Percentiles rank a stretch among this genome's conserved stretches.
These are phyloP conservation scores for Lottia scabra DNA, from an alignment of 2,888 invertebrate species.

Conservation along the genomic window DNA sequence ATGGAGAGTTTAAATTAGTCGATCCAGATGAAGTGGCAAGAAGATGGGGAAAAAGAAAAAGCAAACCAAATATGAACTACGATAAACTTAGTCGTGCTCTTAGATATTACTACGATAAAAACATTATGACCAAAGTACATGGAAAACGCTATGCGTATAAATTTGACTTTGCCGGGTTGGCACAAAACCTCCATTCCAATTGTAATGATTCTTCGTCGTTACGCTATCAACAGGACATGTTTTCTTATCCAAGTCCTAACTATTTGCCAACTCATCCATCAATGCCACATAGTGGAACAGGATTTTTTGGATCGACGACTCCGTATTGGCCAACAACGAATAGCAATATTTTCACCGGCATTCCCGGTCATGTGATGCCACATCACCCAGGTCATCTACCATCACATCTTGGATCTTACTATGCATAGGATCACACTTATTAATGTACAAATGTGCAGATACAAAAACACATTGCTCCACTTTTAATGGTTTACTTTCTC, in stretches of 20 bases:
- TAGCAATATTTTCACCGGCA: slow-evolving; percentile 73
- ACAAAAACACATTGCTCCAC: too few species aligned
- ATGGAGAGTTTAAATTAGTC: slow-evolving; percentile 94
- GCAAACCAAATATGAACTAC: slow-evolving; percentile 98
- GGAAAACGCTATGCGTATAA: slow-evolving; percentile 96
- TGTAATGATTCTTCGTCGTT: slow-evolving; percentile 87
- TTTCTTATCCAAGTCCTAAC: slow-evolving; percentile 84
- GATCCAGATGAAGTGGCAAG: slow-evolving; percentile 96
- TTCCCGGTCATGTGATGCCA: slow-evolving; percentile 74
- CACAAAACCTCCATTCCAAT: slow-evolving; percentile 79
- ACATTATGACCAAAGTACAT: slow-evolving; percentile 98
- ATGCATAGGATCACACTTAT: slow-evolving; percentile 11
- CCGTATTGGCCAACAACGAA: slow-evolving; percentile 62
- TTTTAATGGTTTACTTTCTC: too few species aligned
- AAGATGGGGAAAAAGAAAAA: slow-evolving; percentile 94
- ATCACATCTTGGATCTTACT: slow-evolving; percentile 85
- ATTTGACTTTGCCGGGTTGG: slow-evolving; percentile 94
- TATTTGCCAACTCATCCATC: slow-evolving; percentile 79
- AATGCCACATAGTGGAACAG: slow-evolving; percentile 48
- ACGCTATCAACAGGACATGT: slow-evolving; percentile 92
- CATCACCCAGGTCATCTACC: slow-evolving; percentile 84
- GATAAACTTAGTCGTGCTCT: slow-evolving; percentile 94
- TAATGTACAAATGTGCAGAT: too few species aligned
- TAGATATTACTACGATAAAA: slow-evolving; percentile 97
- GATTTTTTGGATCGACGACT: slow-evolving; percentile 54